Conservation (phyloP, 1,140 invertebrate species). For the Lethrus apterus region DNA sequence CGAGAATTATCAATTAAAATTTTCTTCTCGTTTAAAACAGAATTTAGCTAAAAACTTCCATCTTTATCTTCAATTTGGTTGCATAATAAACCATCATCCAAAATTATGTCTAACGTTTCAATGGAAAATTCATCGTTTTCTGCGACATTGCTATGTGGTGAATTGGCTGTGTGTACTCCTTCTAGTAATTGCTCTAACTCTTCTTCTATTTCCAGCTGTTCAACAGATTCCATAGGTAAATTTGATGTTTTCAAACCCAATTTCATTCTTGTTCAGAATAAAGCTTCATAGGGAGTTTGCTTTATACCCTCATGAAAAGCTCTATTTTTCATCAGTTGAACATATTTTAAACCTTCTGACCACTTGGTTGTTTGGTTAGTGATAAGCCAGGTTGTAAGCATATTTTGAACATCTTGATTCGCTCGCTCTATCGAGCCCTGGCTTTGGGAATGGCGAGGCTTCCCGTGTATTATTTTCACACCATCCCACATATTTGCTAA, state of each 20-base stretch:
- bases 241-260: constrained; percentile 1
- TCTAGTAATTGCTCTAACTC: constrained; percentile 1
- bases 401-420: constrained; percentile 36
- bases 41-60: too few relatives aligned
- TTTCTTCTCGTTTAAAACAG: too few relatives aligned
- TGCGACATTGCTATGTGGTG: background rate
- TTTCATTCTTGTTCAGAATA: constrained; percentile 21
- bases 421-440: constrained; percentile 30
- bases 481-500: constrained; percentile 34
- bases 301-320: constrained; percentile 25
- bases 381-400: constrained; percentile 34
- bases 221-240: constrained; percentile 1
- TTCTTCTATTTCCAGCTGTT: constrained; percentile 1
- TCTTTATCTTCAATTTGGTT: too few relatives aligned
- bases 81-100: too few relatives aligned
- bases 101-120: too few relatives aligned
- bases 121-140: too few relatives aligned
- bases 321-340: constrained; percentile 32
- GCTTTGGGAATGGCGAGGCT: constrained; percentile 28
- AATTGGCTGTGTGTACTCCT: constrained; percentile 1
- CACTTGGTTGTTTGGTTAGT: constrained; percentile 30
- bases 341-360: constrained; percentile 24
- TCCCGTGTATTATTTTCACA: constrained; percentile 34
- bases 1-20: background rate
- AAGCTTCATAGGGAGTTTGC: constrained; percentile 25